Percentiles rank a stretch among this genome's conserved stretches.
phyloP scores from a whole-genome alignment of 2,113 vertebrate genomes.

The Carettochelys insculpta region DNA sequence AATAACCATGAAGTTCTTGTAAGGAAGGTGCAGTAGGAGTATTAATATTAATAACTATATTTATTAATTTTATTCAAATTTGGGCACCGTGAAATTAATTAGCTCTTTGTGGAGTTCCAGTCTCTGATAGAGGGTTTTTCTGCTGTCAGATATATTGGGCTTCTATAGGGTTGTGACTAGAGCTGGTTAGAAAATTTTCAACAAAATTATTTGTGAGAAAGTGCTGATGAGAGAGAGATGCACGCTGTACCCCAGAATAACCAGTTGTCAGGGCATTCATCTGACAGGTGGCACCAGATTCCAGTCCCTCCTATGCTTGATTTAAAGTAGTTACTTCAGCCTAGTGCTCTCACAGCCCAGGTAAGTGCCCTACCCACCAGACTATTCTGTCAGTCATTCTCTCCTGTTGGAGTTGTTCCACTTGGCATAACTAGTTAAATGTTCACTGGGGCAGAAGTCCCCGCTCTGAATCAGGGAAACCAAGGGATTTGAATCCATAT shows the following conservation, averaged over 20 bases:
- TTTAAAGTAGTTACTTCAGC: neutral
- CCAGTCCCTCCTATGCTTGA: neutral
- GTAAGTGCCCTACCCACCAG: neutral
- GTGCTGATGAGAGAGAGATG: neutral
- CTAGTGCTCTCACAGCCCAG: neutral
- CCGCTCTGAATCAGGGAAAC: neutral
- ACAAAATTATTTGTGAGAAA: neutral
- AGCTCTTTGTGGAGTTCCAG: neutral
- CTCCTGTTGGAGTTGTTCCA: neutral
- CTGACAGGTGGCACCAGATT: no score
- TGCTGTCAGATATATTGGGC: neutral
- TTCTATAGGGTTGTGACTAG: neutral
- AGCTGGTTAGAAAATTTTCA: neutral
- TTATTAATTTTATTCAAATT: neutral
- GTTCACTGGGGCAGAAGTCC: neutral
- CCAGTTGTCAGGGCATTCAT: neutral
- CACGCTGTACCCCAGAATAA: neutral
- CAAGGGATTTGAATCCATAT: neutral
- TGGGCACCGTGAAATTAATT: neutral
- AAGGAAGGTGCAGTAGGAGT: neutral
- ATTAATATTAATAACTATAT: neutral
- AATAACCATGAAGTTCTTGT: neutral
- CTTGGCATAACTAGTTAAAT: neutral
- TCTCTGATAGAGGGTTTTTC: neutral
- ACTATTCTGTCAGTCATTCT: neutral